These are phyloP conservation scores for Ciconia nigra DNA, from an alignment of 2,797 vertebrate species.

Conservation along the genomic window DNA sequence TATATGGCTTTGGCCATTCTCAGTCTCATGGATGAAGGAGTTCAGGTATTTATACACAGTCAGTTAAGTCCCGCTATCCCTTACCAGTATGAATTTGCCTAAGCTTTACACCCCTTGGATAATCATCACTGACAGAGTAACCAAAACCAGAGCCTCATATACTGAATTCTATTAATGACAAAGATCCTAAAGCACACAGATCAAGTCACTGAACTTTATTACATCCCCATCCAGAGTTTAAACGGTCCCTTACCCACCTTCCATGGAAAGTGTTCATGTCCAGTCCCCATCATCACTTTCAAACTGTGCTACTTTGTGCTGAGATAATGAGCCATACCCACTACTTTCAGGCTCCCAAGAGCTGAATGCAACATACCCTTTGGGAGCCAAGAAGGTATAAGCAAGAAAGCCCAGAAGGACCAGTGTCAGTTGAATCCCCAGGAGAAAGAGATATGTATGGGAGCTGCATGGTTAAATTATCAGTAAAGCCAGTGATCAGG, in stretches of 20 bases:
- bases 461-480: background rate
- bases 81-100: background rate
- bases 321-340: background rate
- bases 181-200: background rate
- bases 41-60: background rate
- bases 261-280: background rate
- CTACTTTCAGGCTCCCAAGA: background rate
- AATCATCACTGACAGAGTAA: background rate
- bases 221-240: background rate
- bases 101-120: background rate
- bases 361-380: background rate
- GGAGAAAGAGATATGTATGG: background rate
- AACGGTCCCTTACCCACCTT: background rate
- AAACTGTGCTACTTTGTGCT: background rate
- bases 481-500: too few relatives aligned
- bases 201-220: background rate
- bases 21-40: background rate
- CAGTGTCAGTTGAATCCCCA: background rate
- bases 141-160: background rate
- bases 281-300: background rate
- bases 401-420: background rate
- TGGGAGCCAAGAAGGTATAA: background rate
- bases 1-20: background rate
- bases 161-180: background rate
- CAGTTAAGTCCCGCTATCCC: background rate